Evolutionary conservation across 2,113 vertebrate genomes (phyloP), one percentile per base, ranked within the genome.

Genomic region (Grus americana): DNA sequence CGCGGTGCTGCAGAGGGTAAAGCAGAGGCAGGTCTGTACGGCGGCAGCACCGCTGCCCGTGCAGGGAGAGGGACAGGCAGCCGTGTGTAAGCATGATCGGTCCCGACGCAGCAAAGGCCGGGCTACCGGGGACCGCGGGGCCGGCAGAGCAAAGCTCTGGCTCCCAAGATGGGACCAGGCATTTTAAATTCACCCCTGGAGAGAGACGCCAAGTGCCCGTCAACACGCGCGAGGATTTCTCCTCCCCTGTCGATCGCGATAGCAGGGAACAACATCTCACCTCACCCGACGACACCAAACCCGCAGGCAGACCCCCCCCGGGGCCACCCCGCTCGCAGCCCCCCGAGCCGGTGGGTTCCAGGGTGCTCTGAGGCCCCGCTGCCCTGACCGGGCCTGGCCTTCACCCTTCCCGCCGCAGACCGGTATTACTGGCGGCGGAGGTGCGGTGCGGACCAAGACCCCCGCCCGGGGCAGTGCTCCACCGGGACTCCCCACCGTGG

Each of bases 1-100:
- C 46, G 58, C 40, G 75, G 86, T 87, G 92, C 90, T 95, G 95
- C 67, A 32, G 76, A 79, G 26, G 91, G 95, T 72, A 92, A 49
- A 93, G 62, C 32, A 63, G 62, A 81, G 47, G 50, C 73, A 79
- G 52, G 63, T 12, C 76, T 57, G 65, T 38, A 16, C 29, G 12
- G 26, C 6, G 38, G 73, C 54, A 7, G 38, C 65, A 26, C 55
- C 14, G 40, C 70, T 17, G 66, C 70, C 57, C 20, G n/a, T 4
- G 44, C 46, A 15, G 62, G 67, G 18, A 54, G 54, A 63, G 57
- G 76, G 50, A n/a, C 58, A 15, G 57, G 49, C 86, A 29, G 30
- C 19, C 2, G 15, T 9, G 10, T 15, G 18, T 15, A 2, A 73
- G 59, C 86, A 67, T 36, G 11, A 36, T 61, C 27, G 2, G 55